A percentile compares a stretch with the other conserved stretches of the same genome.
phyloP scores from a whole-genome alignment of 2,113 vertebrate species.

The Antechinus flavipes region DNA sequence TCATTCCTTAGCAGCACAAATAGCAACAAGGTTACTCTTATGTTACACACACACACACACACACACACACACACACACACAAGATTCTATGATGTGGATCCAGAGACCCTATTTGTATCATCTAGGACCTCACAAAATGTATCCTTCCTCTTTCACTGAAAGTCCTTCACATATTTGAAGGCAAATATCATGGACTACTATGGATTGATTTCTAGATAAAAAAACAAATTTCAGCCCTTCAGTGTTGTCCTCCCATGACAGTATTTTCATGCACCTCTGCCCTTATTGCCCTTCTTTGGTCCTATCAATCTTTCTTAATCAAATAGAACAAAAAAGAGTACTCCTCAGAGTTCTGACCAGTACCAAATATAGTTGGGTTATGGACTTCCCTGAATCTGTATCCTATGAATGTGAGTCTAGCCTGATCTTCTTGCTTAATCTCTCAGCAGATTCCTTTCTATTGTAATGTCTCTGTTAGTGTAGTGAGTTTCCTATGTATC shows the following conservation, averaged over 20 bases:
- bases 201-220: too few relatives aligned
- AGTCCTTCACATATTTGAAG: neutral
- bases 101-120: neutral
- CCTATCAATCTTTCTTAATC: neutral
- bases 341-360: neutral
- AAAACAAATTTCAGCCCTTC: neutral
- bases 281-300: neutral
- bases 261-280: neutral
- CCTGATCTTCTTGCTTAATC: neutral
- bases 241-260: neutral
- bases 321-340: neutral
- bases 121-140: neutral
- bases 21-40: neutral
- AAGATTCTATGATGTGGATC: neutral
- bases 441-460: neutral
- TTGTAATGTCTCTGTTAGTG: neutral
- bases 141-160: neutral
- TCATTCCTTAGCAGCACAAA: neutral
- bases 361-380: too few relatives aligned
- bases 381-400: neutral
- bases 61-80: too few relatives aligned
- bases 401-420: neutral
- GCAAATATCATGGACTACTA: neutral
- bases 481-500: neutral
- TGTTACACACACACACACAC: too few relatives aligned